Base-by-base conservation (phyloP, 1,140 invertebrate species). In the Sitobion miscanthi region DNA sequence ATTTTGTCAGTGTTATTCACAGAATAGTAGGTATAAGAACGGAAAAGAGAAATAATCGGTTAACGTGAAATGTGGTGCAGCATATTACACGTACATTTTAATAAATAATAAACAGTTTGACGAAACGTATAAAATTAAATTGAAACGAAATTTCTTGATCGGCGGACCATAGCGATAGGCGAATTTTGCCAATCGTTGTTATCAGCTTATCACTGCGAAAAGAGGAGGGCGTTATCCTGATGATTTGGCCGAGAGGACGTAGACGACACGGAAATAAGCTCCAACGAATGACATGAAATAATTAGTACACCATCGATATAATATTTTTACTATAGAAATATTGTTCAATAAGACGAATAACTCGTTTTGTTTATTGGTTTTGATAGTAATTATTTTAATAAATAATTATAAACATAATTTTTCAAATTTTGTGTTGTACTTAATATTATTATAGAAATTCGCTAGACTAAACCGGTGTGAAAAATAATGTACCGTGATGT, bases 1-100 rank as follows among this genome's bases (percentile, higher is more conserved):
- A 94, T 94, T 93, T 94, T 94, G 83, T 57, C n/a, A 9, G 21
- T 45, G 83, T 30, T 45, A 14, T 85, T 42, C 0, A 11, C n/a
- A n/a, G n/a, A 77, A 17, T n/a, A 8, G 2, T n/a, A 23, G 4
- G n/a, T 35, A 77, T 17, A 20, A n/a, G n/a, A 77, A 77, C 47
- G 30, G 5, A 21, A 87, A 49, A 49, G 20, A 77, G n/a, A 86
- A 42, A 45, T 42, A 45, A 45, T 45, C 8, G 9, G 11, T 86
- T 30, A 42, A 45, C 9, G 45, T 11, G 25, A 86, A 47, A 49
- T 86, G n/a, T 17, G 30, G 1, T 14, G 30, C 62, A 77, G 30
- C n/a, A 77, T n/a, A 77, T 77, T 77, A n/a, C 4, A 77, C 30
- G 30, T 20, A 77, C 4, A 77, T n/a, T n/a, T 35, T n/a, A n/a